Conservation (phyloP, 2,888 invertebrate genomes). For the Leucozona laternaria region DNA sequence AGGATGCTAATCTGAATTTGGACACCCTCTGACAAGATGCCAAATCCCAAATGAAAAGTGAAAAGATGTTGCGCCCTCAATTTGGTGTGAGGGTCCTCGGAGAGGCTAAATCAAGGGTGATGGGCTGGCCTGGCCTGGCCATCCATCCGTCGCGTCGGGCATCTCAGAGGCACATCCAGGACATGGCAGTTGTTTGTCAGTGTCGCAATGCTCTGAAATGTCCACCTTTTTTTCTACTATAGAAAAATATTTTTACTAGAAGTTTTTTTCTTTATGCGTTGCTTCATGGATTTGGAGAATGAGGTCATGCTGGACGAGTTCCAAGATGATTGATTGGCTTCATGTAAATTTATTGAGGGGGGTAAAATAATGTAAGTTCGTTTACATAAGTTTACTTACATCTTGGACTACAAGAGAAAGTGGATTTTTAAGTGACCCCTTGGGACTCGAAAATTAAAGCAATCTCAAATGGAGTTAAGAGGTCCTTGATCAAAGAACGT, state of each 20-base stretch:
- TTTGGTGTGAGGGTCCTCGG: slow-evolving; percentile 50
- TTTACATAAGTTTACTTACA: slow-evolving; percentile 46
- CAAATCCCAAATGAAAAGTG: slow-evolving; percentile 76
- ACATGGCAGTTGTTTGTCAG: slow-evolving; percentile 68
- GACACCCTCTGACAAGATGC: slow-evolving; percentile 75
- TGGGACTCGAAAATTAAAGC: slow-evolving; percentile 1
- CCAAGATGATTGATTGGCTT: slow-evolving; percentile 72
- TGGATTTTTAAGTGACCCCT: slow-evolving; percentile 35
- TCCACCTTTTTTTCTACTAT: slow-evolving; percentile 18
- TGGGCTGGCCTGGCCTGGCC: slow-evolving; percentile 23
- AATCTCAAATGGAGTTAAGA: neutral
- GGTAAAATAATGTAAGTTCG: slow-evolving; percentile 23
- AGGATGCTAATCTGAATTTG: slow-evolving; percentile 76
- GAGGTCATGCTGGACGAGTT: slow-evolving; percentile 42
- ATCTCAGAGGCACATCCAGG: slow-evolving; percentile 18
- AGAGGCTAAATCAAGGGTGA: slow-evolving; percentile 22
- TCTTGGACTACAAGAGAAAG: neutral
- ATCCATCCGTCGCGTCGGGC: slow-evolving; percentile 10
- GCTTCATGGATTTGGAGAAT: neutral
- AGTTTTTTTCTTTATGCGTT: neutral
- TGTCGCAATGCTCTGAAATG: slow-evolving; percentile 32
- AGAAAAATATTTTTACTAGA: neutral
- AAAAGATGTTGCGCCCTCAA: slow-evolving; percentile 71
- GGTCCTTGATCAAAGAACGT: neutral
- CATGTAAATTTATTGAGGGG: slow-evolving; percentile 70